These are phyloP conservation scores for Cottus gobio DNA, from an alignment of 2,113 vertebrate species.

Conservation along the genomic window DNA sequence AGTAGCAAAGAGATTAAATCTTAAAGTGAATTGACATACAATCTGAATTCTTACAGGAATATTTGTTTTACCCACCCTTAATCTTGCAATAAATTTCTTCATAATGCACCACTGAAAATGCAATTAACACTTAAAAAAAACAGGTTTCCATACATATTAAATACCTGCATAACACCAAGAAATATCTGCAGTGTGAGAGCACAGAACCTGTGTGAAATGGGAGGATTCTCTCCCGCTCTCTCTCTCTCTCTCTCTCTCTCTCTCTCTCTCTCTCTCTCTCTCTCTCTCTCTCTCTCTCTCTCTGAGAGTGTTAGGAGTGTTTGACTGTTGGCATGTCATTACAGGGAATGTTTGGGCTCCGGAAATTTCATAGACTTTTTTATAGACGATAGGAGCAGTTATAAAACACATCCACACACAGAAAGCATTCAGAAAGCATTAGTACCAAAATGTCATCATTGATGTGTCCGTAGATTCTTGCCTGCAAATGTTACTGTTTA, in stretches of 20 bases:
- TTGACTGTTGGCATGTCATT: neutral
- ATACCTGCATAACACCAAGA: neutral
- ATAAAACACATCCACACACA: neutral
- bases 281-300: neutral
- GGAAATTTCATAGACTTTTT: neutral
- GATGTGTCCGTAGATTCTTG: neutral
- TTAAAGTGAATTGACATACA: too few species aligned
- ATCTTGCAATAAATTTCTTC: neutral
- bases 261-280: too few species aligned
- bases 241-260: neutral
- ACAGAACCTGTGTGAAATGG: neutral
- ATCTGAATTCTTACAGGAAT: too few species aligned
- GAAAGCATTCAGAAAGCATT: neutral
- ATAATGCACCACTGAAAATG: neutral
- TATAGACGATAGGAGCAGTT: neutral
- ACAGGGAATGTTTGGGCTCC: neutral
- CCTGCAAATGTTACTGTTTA: neutral
- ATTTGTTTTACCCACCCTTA: too few species aligned
- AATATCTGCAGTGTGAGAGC: slow-evolving; percentile 17
- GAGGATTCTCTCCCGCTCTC: neutral
- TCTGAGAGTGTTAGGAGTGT: neutral
- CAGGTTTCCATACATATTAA: slow-evolving; percentile 39
- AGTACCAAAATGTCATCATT: neutral
- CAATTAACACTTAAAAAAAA: neutral
- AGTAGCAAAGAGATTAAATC: too few species aligned